Evolutionary conservation across 2,888 invertebrate genomes (phyloP).

Genomic region (Ectemnius continuus): DNA sequence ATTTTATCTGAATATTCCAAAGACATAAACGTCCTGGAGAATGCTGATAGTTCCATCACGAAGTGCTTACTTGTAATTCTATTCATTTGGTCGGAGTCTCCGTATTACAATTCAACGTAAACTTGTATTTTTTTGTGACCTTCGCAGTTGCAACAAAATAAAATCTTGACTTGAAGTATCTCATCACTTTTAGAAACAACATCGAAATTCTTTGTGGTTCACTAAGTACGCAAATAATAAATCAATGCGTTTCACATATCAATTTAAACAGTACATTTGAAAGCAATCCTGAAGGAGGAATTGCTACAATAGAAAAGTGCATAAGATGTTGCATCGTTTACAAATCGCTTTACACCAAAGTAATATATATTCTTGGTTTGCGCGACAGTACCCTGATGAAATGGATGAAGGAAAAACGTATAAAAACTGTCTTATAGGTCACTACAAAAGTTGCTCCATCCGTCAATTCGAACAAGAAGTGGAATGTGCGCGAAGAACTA

Average conservation of each 20-base stretch:
- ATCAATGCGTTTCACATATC: constrained; percentile 78
- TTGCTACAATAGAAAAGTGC: constrained; percentile 77
- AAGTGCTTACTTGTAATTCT: constrained; percentile 79
- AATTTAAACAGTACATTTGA: constrained; percentile 78
- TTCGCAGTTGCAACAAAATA: too few relatives aligned
- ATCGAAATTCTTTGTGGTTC: constrained; percentile 76
- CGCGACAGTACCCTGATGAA: neutral
- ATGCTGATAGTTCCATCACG: constrained; percentile 78
- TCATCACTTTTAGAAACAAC: constrained; percentile 60
- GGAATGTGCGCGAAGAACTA: constrained; percentile 78
- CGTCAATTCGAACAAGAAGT: constrained; percentile 68
- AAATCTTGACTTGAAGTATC: too few relatives aligned
- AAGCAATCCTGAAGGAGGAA: constrained; percentile 78
- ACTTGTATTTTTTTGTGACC: neutral
- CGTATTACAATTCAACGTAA: constrained; percentile 78
- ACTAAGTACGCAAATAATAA: constrained; percentile 80
- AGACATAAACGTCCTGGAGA: constrained; percentile 76
- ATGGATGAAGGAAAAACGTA: neutral
- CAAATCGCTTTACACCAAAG: constrained; percentile 77
- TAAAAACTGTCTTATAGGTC: constrained; percentile 35
- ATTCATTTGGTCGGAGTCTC: constrained; percentile 80
- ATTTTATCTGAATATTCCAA: constrained; percentile 79
- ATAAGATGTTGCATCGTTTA: constrained; percentile 79
- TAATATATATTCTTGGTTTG: constrained; percentile 23
- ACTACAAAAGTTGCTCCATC: constrained; percentile 11